These are phyloP conservation scores for Monodelphis domestica DNA, from an alignment of 2,797 vertebrate genomes.

Conservation along the genomic window DNA sequence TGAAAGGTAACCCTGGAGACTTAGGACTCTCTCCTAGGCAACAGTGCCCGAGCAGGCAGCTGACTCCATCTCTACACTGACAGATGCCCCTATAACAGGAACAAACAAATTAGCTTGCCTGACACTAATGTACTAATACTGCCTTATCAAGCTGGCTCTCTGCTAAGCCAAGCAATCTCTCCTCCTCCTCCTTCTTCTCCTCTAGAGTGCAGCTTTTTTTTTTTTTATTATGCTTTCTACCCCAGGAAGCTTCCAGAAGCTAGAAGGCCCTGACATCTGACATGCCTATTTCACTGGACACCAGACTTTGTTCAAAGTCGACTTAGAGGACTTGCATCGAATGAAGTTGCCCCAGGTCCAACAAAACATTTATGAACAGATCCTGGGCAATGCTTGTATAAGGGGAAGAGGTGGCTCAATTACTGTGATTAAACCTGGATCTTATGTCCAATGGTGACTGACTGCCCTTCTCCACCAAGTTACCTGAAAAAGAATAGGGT, in stretches of 20 bases:
- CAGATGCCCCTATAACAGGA: constrained; percentile 44
- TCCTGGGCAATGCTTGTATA: neutral
- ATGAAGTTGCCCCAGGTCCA: neutral
- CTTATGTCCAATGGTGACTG: neutral
- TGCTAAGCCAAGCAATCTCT: neutral
- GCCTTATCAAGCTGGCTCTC: neutral
- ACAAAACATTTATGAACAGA: neutral
- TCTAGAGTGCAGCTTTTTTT: neutral
- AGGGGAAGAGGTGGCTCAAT: neutral
- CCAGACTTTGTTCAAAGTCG: neutral
- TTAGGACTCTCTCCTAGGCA: constrained; percentile 25
- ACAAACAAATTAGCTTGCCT: constrained; percentile 29
- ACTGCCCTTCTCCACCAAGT: neutral
- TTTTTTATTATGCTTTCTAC: constrained; percentile 3
- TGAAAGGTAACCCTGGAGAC: constrained; percentile 9
- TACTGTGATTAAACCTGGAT: neutral
- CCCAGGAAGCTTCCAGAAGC: neutral
- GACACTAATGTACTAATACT: neutral
- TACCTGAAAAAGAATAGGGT: constrained; percentile 37
- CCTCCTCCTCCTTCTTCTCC: neutral
- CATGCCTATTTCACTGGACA: neutral
- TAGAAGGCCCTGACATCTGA: neutral
- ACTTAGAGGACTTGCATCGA: neutral
- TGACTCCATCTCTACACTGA: constrained; percentile 7
- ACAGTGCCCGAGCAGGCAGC: neutral